These are phyloP conservation scores for Thereva nobilitata DNA, from an alignment of 2,888 invertebrate genomes.

Conservation along the genomic window DNA sequence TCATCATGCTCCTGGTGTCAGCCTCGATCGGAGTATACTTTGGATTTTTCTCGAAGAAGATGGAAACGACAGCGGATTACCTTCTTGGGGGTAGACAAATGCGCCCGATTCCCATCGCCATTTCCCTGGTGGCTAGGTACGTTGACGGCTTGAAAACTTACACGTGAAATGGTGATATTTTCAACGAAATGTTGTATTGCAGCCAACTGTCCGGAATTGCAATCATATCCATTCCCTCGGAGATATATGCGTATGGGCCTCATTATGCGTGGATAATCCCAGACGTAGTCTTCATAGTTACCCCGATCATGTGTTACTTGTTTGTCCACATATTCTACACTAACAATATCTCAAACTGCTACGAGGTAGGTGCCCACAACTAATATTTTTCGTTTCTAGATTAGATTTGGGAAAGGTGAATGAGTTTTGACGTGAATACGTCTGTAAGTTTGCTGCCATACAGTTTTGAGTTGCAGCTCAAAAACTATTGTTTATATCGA, in stretches of 20 bases:
- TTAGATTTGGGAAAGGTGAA: background rate
- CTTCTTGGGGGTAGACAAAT: slow-evolving; percentile 60
- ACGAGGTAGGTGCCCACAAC: slow-evolving; percentile 41
- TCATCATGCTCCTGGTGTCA: slow-evolving; percentile 57
- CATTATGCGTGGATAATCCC: slow-evolving; percentile 52
- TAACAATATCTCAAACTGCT: slow-evolving; percentile 53
- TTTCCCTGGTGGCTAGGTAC: slow-evolving; percentile 63
- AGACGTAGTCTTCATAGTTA: slow-evolving; percentile 49
- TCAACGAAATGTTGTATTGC: background rate
- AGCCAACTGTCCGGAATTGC: slow-evolving; percentile 59
- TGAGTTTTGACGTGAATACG: no score
- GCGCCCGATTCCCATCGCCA: slow-evolving; percentile 61
- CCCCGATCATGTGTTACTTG: slow-evolving; percentile 45
- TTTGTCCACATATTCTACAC: slow-evolving; percentile 57
- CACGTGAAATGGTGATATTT: no score
- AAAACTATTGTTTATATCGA: no score
- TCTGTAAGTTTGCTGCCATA: no score
- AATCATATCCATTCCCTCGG: slow-evolving; percentile 58
- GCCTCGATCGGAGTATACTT: slow-evolving; percentile 61
- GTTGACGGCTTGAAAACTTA: no score
- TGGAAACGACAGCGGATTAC: slow-evolving; percentile 50
- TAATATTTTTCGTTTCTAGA: background rate
- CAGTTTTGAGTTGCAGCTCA: no score
- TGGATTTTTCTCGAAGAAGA: slow-evolving; percentile 55
- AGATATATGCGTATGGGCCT: slow-evolving; percentile 58